phyloP scores from a whole-genome alignment of 2,113 vertebrate species.

The Leuciscus idus region DNA sequence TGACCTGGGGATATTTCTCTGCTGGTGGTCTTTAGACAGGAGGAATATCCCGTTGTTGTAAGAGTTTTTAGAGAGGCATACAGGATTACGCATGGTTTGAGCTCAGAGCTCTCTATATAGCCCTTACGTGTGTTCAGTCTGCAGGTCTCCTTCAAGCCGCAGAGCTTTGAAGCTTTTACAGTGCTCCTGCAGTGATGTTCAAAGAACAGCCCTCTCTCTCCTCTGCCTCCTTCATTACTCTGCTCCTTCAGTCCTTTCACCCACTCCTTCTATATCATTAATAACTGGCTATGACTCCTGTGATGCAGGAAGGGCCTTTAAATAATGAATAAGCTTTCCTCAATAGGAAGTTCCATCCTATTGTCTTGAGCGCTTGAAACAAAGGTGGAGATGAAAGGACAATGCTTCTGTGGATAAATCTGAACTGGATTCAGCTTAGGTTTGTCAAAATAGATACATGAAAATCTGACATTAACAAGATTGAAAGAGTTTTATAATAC shows the following conservation, averaged over 20 bases:
- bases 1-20: slow-evolving; percentile 11
- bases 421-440: slow-evolving; percentile 39
- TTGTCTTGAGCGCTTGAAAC: slow-evolving; percentile 60
- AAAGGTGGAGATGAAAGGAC: slow-evolving; percentile 61
- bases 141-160: slow-evolving; percentile 15
- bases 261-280: slow-evolving; percentile 34
- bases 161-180: slow-evolving; percentile 42
- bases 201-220: slow-evolving; percentile 25
- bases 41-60: slow-evolving; percentile 3
- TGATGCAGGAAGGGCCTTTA: slow-evolving; percentile 59
- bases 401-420: slow-evolving; percentile 30
- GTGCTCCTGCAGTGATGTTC: background rate
- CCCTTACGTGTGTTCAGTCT: slow-evolving; percentile 13
- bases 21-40: slow-evolving; percentile 9
- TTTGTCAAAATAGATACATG: slow-evolving; percentile 18
- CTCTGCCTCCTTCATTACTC: slow-evolving; percentile 26
- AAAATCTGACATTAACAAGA: background rate
- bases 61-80: slow-evolving; percentile 12
- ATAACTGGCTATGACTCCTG: slow-evolving; percentile 49
- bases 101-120: slow-evolving; percentile 16
- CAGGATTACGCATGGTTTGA: slow-evolving; percentile 19
- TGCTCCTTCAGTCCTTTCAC: background rate
- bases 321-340: slow-evolving; percentile 59
- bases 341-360: slow-evolving; percentile 63
- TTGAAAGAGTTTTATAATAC: background rate